Percentiles rank a stretch among this genome's conserved stretches.
phyloP scores from a whole-genome alignment of 2,797 vertebrate genomes.

The Gymnopithys bicolor region DNA sequence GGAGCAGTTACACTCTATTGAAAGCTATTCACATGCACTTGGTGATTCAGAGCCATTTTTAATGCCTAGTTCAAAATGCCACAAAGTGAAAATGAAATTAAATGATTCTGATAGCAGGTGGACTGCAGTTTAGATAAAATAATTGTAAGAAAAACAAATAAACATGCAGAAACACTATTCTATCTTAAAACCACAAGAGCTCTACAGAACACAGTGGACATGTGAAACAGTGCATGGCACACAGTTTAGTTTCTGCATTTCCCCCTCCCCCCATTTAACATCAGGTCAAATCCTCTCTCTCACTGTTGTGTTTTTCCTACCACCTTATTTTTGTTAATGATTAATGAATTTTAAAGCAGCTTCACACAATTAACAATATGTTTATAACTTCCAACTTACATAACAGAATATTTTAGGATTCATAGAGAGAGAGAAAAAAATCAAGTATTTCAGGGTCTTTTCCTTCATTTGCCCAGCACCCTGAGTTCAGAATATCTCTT shows the following conservation, averaged over 20 bases:
- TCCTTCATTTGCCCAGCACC: background rate
- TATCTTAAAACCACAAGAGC: background rate
- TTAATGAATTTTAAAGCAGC: constrained; percentile 9
- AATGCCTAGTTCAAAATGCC: background rate
- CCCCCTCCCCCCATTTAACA: background rate
- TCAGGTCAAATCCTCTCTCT: constrained; percentile 11
- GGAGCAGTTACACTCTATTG: background rate
- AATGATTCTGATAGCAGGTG: background rate
- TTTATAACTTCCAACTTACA: background rate
- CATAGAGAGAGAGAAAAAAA: accelerated
- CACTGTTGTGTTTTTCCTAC: background rate
- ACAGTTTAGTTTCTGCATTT: background rate
- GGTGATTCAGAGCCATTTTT: background rate
- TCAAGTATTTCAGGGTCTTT: background rate
- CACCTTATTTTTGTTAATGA: constrained; percentile 55
- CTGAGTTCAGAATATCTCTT: background rate
- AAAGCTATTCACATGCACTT: background rate
- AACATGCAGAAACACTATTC: background rate
- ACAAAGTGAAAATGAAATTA: constrained; percentile 69
- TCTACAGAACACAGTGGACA: constrained; percentile 10
- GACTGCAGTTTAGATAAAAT: constrained; percentile 5
- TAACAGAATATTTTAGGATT: background rate
- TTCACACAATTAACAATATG: background rate
- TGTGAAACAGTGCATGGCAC: constrained; percentile 11
- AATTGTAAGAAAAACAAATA: background rate